Evolutionary conservation across 2,797 vertebrate species (phyloP), one percentile per base, ranked within the genome.

Genomic region (Anguilla marmorata): DNA sequence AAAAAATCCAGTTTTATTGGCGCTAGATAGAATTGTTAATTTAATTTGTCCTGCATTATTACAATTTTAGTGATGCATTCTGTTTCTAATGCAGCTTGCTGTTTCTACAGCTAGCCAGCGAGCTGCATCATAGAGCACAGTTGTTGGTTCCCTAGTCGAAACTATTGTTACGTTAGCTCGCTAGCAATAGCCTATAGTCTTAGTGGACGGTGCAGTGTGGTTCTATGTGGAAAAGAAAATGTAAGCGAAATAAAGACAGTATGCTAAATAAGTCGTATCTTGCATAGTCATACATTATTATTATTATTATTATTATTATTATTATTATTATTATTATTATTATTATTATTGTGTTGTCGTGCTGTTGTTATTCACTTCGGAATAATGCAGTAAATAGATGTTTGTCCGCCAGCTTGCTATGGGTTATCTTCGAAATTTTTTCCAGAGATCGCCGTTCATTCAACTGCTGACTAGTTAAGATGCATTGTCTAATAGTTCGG

Each of bases 61-160:
- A 45, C 24, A 56, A 88, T 84, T 80, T 60, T 85, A 87, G 89
- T 86, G 45, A 33, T 82, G 79, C 52, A 56, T 56, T 30, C n/a
- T n/a, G 27, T 54, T 82, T 56, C 52, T 84, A 27, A 30, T 56
- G 50, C 79, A 56, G 50, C 82, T 84, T 50, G 79, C 19, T 19
- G 0, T 82, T 30, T 48, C n/a, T 1, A 50, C 52, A 30, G 50
- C 27, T 83, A 45, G 80, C 45, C 24, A 30, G 48, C 48, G 82
- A 54, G 82, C 50, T 84, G 48, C 82, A 84, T 82, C 45, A n/a
- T 82, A 48, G 41, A 24, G 19, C 41, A 16, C 41, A 24, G 41
- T 48, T 41, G 33, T 27, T 50, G 41, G 79, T n/a, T 50, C 6
- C 41, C 41, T 48, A 48, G 6, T 50, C 9, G 41, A 82, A 82